Base-by-base conservation (phyloP, 2,888 invertebrate species). In the Andricus curvator region DNA sequence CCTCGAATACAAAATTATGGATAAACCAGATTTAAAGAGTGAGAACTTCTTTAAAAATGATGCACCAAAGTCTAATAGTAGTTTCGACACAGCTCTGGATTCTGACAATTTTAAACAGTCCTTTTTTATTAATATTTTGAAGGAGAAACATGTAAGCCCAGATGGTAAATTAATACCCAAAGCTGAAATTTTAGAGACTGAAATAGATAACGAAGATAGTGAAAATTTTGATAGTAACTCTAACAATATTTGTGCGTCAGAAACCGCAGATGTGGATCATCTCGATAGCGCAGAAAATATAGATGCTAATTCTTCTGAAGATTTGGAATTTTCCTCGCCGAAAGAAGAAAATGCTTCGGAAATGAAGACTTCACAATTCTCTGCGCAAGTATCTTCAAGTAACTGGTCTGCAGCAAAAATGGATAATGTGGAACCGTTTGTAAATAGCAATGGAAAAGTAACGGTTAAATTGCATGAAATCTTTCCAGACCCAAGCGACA, bases 401-500 rank as follows among this genome's bases (percentile, higher is more conserved):
- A 77, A 64, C 25, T 77, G 77, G 77, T 64, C 17, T 9, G 62
- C 62, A 64, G 44, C 62, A 64, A 64, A 77, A 77, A 65, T 65
- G 64, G 25, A 79, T 62, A 22, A 41, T 68, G 74, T 56, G 4
- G 77, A 68, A 44, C 22, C 68, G 11, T 51, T 48, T n/a, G 60
- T 78, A 64, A 74, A 79, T 22, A 48, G 77, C 17, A 67, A 77
- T n/a, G 41, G 22, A 44, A 79, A 77, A 13, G 41, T 25, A 48
- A 25, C 60, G 22, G 70, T 81, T 15, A 87, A 89, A 83, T 84
- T 93, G 67, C 85, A 88, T 85, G 93, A 93, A 84, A 92, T 94
- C 81, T 93, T 93, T 88, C 94, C 94, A 5, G 90, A 93, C 84
- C 85, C 93, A 29, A 87, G 92, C 76, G 86, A 93, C 56, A 91